Conservation (phyloP, 2,113 vertebrate species). For the Chinchilla lanigera region DNA sequence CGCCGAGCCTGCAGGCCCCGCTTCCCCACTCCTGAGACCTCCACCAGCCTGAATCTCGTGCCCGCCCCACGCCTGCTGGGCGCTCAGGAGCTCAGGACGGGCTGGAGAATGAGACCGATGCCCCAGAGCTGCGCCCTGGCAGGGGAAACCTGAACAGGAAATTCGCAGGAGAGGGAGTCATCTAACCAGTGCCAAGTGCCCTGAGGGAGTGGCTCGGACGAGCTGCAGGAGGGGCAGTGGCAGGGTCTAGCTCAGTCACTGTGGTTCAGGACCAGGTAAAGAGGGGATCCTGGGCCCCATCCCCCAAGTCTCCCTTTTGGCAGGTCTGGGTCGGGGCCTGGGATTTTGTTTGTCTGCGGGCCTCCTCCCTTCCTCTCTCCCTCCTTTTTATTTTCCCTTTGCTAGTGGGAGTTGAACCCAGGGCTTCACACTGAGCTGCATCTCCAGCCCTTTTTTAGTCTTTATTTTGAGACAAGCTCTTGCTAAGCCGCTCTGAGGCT, state of each 20-base stretch:
- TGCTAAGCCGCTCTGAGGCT: not conserved
- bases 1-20: not conserved
- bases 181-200: not conserved
- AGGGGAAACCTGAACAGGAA: not conserved
- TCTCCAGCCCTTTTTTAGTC: not conserved
- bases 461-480: not conserved
- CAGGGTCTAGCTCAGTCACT: not conserved
- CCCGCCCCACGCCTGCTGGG: not conserved
- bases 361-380: not conserved
- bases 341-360: not conserved
- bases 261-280: not conserved
- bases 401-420: not conserved
- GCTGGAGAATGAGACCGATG: not conserved
- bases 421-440: not conserved
- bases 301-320: not conserved
- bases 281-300: not conserved
- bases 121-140: not conserved
- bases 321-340: not conserved
- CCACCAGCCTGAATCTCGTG: accelerated
- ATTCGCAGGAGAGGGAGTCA: not conserved
- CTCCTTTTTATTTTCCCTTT: not conserved
- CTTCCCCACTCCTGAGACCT: not conserved
- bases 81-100: not conserved
- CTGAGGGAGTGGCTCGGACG: not conserved
- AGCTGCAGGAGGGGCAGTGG: not conserved